Evolutionary conservation across 2,113 vertebrate species (phyloP).

Genomic region (Cinclus cinclus): DNA sequence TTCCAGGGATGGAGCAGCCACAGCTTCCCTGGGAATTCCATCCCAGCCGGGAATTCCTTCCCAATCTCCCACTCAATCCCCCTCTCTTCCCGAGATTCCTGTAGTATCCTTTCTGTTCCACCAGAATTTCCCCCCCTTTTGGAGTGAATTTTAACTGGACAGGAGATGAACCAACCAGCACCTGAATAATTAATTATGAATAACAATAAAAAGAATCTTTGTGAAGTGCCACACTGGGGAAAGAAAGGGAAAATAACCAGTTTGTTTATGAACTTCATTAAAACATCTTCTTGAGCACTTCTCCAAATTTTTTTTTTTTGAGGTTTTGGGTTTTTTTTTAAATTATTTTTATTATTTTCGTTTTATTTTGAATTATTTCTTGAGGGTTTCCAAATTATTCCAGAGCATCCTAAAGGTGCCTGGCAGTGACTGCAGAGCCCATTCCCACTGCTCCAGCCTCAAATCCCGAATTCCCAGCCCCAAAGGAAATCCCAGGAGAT

Average conservation of each 20-base stretch:
- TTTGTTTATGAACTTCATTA: background rate
- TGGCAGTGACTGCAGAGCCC: accelerated
- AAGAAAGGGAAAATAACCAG: background rate
- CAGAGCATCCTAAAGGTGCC: background rate
- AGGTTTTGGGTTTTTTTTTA: too few relatives aligned
- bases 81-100: background rate
- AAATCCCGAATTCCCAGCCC: background rate
- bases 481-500: background rate
- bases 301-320: too few relatives aligned
- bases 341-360: too few relatives aligned
- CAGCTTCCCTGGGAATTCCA: background rate
- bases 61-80: background rate
- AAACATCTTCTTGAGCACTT: background rate
- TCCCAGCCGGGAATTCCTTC: background rate
- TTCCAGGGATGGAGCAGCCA: background rate
- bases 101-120: accelerated
- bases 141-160: background rate
- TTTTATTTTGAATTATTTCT: too few relatives aligned
- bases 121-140: background rate
- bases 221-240: background rate
- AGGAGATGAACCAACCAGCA: background rate
- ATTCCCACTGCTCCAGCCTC: background rate
- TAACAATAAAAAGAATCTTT: background rate
- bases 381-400: background rate
- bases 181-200: background rate